Percentiles rank a stretch among this genome's conserved stretches.
Conservation (phyloP, 2,113 vertebrate species). For the Corydoras sp. region DNA sequence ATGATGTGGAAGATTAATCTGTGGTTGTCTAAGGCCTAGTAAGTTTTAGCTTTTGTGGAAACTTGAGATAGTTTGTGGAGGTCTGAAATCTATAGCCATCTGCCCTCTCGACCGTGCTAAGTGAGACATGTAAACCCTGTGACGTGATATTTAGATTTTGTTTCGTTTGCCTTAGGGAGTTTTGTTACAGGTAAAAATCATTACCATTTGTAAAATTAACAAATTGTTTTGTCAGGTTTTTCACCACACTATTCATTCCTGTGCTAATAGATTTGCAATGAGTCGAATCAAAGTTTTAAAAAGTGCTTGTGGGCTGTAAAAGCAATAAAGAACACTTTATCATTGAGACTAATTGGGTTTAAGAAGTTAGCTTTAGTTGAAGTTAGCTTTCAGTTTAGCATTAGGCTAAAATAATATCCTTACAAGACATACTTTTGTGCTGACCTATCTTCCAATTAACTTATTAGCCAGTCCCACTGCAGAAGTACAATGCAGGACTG, state of each 20-base stretch:
- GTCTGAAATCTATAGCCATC: constrained; percentile 61
- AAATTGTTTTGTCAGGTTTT: constrained; percentile 74
- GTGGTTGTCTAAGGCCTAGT: constrained; percentile 60
- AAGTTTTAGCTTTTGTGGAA: constrained; percentile 60
- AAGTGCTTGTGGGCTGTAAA: constrained; percentile 1
- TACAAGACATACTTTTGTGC: no score
- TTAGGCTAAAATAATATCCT: no score
- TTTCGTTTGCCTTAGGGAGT: constrained; percentile 59
- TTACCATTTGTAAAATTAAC: constrained; percentile 79
- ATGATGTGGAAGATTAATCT: constrained; percentile 77
- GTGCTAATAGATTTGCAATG: constrained; percentile 63
- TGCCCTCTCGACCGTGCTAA: constrained; percentile 57
- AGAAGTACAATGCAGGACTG: no score
- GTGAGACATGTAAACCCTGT: constrained; percentile 58
- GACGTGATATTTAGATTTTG: constrained; percentile 52
- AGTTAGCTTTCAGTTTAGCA: no score
- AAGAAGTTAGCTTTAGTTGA: no score
- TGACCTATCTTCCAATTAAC: no score
- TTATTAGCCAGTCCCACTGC: no score
- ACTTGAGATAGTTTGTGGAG: constrained; percentile 58
- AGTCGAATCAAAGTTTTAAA: constrained; percentile 51
- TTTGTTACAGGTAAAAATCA: constrained; percentile 58
- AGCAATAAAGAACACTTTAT: not conserved
- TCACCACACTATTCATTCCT: constrained; percentile 64
- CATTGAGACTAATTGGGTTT: no score